These are phyloP conservation scores for Loripinus fragilis DNA, from an alignment of 2,888 invertebrate genomes.

Conservation along the genomic window DNA sequence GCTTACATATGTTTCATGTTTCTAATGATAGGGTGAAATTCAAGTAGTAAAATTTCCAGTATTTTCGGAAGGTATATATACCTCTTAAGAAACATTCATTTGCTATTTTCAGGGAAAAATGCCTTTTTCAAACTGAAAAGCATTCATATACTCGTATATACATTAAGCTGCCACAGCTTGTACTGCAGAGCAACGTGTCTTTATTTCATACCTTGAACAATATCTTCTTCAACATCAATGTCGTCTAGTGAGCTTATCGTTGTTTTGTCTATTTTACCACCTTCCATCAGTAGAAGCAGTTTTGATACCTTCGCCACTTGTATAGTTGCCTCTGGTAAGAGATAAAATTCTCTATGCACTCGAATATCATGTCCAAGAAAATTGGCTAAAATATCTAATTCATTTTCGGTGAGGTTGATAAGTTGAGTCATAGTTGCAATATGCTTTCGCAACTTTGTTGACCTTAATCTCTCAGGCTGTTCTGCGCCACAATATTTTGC, in stretches of 20 bases:
- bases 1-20: no score
- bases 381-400: constrained; percentile 23
- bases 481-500: constrained; percentile 19
- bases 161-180: no score
- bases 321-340: constrained; percentile 26
- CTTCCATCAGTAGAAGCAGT: neutral
- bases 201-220: neutral
- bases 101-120: no score
- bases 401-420: constrained; percentile 21
- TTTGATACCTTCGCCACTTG: constrained; percentile 32
- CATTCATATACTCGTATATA: no score
- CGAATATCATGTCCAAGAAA: constrained; percentile 30
- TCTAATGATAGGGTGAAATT: no score
- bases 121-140: no score
- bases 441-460: constrained; percentile 29
- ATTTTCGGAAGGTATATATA: no score
- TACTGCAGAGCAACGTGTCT: no score
- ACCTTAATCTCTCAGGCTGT: constrained; percentile 1
- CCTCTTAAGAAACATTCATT: no score
- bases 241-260: neutral
- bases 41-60: no score
- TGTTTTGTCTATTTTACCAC: neutral
- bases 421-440: constrained; percentile 34
- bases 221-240: neutral
- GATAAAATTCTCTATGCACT: constrained; percentile 25